Percentiles rank a stretch among this genome's conserved stretches.
phyloP scores from a whole-genome alignment of 2,113 vertebrate species.

The Alethe castanea region DNA sequence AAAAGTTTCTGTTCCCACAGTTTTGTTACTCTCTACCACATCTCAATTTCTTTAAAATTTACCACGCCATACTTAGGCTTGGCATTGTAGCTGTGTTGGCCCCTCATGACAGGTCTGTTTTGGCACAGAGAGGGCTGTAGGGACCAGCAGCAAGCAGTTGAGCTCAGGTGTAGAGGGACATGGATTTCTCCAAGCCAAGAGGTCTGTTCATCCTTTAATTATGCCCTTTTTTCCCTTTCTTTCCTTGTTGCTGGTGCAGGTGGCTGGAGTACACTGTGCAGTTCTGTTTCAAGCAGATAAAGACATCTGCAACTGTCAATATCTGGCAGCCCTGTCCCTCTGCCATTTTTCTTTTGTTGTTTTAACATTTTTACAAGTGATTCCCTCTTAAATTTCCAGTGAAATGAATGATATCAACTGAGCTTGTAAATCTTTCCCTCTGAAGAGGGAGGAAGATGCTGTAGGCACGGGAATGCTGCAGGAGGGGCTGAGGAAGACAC shows the following conservation, averaged over 20 bases:
- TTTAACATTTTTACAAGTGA: conserved; percentile 22
- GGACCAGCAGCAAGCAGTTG: not conserved
- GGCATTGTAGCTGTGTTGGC: not conserved
- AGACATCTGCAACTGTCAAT: conserved; percentile 13
- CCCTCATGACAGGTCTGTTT: not conserved
- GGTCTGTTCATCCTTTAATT: not conserved
- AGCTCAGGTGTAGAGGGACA: not conserved
- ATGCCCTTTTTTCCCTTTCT: not conserved
- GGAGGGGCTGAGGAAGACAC: not conserved
- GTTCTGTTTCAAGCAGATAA: conserved; percentile 16
- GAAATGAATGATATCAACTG: not conserved
- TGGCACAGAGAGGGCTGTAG: not conserved
- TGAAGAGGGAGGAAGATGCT: not conserved
- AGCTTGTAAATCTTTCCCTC: not conserved
- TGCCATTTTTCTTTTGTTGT: conserved; percentile 34
- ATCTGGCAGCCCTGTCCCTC: not conserved
- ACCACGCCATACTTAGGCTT: accelerated
- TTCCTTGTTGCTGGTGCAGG: not conserved
- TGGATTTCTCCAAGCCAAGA: not conserved
- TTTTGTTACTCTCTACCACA: not conserved
- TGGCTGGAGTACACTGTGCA: not conserved
- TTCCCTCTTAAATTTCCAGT: conserved; percentile 7
- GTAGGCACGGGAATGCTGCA: accelerated
- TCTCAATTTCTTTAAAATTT: not conserved
- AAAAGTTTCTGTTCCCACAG: not conserved